Evolutionary conservation across 1,140 invertebrate genomes (phyloP).

Genomic region (Drosophila grimshawi): DNA sequence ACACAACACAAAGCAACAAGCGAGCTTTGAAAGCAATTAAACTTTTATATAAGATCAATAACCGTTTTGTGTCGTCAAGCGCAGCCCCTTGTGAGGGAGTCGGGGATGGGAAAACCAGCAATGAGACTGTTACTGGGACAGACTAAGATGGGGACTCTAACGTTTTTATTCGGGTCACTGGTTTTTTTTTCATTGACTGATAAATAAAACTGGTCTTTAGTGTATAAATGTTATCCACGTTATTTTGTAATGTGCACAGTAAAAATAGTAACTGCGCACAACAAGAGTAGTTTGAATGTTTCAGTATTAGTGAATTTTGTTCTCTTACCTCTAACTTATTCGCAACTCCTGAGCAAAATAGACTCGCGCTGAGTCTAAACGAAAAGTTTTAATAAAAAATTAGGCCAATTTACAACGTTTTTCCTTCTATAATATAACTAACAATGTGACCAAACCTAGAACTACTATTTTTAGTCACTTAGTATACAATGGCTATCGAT

Average conservation of each 20-base stretch:
- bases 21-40: conserved; percentile 37
- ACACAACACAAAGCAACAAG: conserved; percentile 24
- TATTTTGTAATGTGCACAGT: background rate
- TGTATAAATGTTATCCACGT: no score
- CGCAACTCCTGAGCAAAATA: conserved; percentile 7
- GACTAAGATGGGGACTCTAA: background rate
- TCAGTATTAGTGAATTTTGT: background rate
- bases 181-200: background rate
- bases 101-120: background rate
- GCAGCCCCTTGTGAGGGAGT: background rate
- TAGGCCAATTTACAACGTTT: conserved; percentile 36
- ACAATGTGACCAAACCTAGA: conserved; percentile 9
- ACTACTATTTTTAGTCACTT: background rate
- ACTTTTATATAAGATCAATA: conserved; percentile 44
- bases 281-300: background rate
- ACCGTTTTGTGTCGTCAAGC: conserved; percentile 6
- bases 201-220: background rate
- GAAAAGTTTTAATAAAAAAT: conserved; percentile 29
- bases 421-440: conserved; percentile 22
- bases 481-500: conserved; percentile 13
- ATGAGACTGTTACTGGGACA: background rate
- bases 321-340: conserved; percentile 17
- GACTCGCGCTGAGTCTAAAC: conserved; percentile 8
- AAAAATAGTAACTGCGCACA: background rate
- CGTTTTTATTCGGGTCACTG: conserved; percentile 6